Evolutionary conservation across 2,888 invertebrate species (phyloP).

Genomic region (Drepana falcataria): DNA sequence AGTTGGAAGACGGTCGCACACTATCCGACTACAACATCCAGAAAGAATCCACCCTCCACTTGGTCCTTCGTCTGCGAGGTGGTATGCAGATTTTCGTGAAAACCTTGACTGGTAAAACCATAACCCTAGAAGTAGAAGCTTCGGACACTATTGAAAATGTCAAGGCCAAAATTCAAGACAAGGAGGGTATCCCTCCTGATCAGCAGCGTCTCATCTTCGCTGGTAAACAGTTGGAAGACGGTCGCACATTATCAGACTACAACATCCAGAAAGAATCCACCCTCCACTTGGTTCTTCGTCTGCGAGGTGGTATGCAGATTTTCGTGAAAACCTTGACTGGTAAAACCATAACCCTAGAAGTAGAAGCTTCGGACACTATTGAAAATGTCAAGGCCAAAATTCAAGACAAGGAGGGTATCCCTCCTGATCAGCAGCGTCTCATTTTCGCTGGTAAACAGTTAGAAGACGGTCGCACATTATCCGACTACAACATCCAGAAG

Average conservation of each 20-base stretch:
- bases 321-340: slow-evolving; percentile 15
- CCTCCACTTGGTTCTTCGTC: slow-evolving; percentile 10
- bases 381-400: slow-evolving; percentile 20
- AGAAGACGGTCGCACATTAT: slow-evolving; percentile 13
- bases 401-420: slow-evolving; percentile 29
- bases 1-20: slow-evolving; percentile 20
- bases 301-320: slow-evolving; percentile 15
- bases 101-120: slow-evolving; percentile 20
- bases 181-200: slow-evolving; percentile 16
- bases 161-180: slow-evolving; percentile 20
- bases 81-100: slow-evolving; percentile 24
- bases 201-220: slow-evolving; percentile 12
- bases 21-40: slow-evolving; percentile 21
- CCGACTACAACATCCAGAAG: slow-evolving; percentile 15
- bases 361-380: slow-evolving; percentile 14
- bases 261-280: slow-evolving; percentile 14
- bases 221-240: slow-evolving; percentile 13
- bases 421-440: slow-evolving; percentile 25
- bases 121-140: slow-evolving; percentile 17
- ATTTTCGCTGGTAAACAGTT: slow-evolving; percentile 19
- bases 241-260: slow-evolving; percentile 13
- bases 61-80: slow-evolving; percentile 17
- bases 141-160: slow-evolving; percentile 16
- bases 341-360: slow-evolving; percentile 14
- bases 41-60: slow-evolving; percentile 19